Evolutionary conservation across 2,888 invertebrate genomes (phyloP).

Genomic region (Allacma fusca): DNA sequence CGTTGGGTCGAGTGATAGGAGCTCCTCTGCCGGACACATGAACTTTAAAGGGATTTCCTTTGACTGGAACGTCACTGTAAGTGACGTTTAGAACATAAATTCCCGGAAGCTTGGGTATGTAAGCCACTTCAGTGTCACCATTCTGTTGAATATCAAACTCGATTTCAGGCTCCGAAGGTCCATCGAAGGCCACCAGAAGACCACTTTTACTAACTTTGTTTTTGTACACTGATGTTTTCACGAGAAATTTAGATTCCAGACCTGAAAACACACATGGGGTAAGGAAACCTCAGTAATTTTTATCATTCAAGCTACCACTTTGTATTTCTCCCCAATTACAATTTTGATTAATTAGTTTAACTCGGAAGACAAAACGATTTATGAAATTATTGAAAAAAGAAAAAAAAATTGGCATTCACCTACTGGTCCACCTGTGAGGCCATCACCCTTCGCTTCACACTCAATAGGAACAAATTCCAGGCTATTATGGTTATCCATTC

Average conservation of each 20-base stretch:
- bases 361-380: too few relatives aligned
- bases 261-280: conserved; percentile 9
- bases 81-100: conserved; percentile 42
- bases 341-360: too few relatives aligned
- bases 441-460: conserved; percentile 44
- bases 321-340: too few relatives aligned
- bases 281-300: neutral
- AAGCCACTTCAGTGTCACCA: conserved; percentile 45
- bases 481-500: conserved; percentile 17
- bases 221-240: conserved; percentile 44
- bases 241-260: conserved; percentile 37
- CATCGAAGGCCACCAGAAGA: conserved; percentile 47
- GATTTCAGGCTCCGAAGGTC: conserved; percentile 48
- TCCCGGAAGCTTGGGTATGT: conserved; percentile 46
- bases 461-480: conserved; percentile 21
- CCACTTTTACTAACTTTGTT: conserved; percentile 40
- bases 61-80: conserved; percentile 42
- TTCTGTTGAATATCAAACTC: conserved; percentile 46
- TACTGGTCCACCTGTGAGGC: conserved; percentile 48
- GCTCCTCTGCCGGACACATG: conserved; percentile 42
- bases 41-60: conserved; percentile 46
- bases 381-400: too few relatives aligned
- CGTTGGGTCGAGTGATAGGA: conserved; percentile 43
- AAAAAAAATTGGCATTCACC: conserved; percentile 34
- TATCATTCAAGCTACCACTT: too few relatives aligned